Evolutionary conservation across 2,797 vertebrate species (phyloP).

Genomic region (Hippocampus kuda): DNA sequence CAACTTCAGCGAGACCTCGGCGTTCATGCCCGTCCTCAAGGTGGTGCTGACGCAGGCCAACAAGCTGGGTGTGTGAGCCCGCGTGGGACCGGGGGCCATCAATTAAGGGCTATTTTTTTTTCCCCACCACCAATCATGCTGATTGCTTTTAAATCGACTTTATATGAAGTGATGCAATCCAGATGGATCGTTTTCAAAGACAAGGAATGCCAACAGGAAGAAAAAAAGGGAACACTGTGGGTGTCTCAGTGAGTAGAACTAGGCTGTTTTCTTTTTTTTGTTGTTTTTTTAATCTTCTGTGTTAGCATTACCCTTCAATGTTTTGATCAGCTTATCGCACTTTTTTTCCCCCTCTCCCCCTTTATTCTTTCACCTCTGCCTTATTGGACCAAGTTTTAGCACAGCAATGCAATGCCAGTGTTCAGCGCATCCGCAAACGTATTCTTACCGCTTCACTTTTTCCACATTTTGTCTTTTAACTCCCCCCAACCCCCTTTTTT

Average conservation of each 20-base stretch:
- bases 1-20: conserved; percentile 98
- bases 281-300: background rate
- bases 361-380: background rate
- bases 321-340: too few relatives aligned
- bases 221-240: background rate
- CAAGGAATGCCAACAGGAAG: background rate
- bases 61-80: conserved; percentile 78
- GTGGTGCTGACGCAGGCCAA: conserved; percentile 95
- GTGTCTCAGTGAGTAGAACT: background rate
- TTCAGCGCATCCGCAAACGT: background rate
- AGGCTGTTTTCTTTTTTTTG: background rate
- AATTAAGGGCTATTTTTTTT: conserved; percentile 2
- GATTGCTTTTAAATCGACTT: background rate
- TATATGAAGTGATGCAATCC: conserved; percentile 2
- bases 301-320: background rate
- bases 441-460: background rate
- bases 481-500: too few relatives aligned
- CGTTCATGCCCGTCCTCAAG: conserved; percentile 97
- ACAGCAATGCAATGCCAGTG: background rate
- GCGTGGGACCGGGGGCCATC: background rate
- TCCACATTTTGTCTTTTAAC: background rate
- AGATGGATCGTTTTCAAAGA: background rate
- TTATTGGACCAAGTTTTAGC: background rate
- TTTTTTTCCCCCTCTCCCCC: background rate
- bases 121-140: background rate